Percentiles rank a stretch among this genome's conserved stretches.
Evolutionary conservation across 64 coral and sea anemone species (phyloP).

Genomic region (Acropora yongei): DNA sequence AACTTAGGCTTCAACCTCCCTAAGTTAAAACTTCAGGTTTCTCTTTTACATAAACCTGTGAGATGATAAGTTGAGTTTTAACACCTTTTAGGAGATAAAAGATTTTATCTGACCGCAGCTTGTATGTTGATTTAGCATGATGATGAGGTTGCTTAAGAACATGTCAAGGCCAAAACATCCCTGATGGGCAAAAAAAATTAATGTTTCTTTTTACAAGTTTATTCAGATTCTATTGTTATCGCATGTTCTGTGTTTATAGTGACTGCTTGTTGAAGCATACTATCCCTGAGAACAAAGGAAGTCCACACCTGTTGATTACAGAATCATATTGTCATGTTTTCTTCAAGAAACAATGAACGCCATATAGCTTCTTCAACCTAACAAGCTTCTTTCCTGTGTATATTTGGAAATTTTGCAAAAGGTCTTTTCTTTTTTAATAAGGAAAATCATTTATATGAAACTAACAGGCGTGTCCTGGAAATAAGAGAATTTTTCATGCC

Average conservation of each 20-base stretch:
- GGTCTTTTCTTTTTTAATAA: background rate
- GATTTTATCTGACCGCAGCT: constrained; percentile 24
- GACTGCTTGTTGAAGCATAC: background rate
- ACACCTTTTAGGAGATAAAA: background rate
- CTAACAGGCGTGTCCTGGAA: background rate
- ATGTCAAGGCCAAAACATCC: background rate
- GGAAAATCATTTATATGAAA: background rate
- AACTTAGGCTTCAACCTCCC: background rate
- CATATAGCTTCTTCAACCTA: background rate
- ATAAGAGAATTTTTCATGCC: background rate
- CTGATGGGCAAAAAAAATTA: background rate
- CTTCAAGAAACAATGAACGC: background rate
- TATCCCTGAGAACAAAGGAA: background rate
- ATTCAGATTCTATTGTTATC: constrained; percentile 12
- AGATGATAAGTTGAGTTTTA: background rate
- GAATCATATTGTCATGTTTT: background rate
- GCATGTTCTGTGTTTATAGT: background rate
- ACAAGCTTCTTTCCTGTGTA: background rate
- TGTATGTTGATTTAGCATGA: constrained; percentile 1
- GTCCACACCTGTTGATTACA: background rate
- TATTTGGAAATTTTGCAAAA: background rate
- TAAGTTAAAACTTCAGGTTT: background rate
- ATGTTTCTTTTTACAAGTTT: background rate
- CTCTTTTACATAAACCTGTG: background rate
- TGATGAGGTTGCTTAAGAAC: background rate